These are phyloP conservation scores for Lacerta viridis DNA, from an alignment of 2,797 vertebrate genomes.

Conservation along the genomic window DNA sequence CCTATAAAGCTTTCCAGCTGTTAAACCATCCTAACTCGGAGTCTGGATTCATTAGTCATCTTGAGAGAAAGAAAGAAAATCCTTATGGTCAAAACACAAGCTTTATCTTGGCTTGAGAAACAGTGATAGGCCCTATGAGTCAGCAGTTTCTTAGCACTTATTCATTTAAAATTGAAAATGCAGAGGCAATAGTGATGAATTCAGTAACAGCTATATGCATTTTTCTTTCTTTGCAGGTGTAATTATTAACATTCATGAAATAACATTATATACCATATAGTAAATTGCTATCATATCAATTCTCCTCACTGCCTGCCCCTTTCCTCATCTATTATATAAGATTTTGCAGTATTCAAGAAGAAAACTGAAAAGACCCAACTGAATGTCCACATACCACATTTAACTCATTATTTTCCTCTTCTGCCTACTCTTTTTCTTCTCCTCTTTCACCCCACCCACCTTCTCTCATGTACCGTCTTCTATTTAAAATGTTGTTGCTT, in stretches of 20 bases:
- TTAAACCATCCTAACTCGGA: not conserved
- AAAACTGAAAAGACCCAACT: not conserved
- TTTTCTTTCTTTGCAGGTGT: not conserved
- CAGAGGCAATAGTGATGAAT: not conserved
- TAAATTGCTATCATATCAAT: not conserved
- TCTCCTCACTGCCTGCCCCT: not conserved
- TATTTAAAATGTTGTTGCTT: not conserved
- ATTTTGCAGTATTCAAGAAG: not conserved
- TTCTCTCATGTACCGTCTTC: not conserved
- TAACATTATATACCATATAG: not conserved
- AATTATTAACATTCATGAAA: not conserved
- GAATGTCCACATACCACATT: not conserved
- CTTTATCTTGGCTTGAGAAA: not conserved
- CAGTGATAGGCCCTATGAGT: not conserved
- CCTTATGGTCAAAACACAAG: not conserved
- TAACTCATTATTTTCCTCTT: not conserved
- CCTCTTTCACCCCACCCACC: not conserved
- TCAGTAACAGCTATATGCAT: not conserved
- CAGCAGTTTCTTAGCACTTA: not conserved
- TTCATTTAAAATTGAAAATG: not conserved
- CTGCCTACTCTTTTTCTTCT: too few species aligned
- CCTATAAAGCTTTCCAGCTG: not conserved
- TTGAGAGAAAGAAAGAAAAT: not conserved
- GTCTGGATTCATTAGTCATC: slow-evolving; percentile 2
- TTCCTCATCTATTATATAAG: not conserved